These are phyloP conservation scores for Oreonectes daqikongensis DNA, from an alignment of 2,797 vertebrate genomes.

Conservation along the genomic window DNA sequence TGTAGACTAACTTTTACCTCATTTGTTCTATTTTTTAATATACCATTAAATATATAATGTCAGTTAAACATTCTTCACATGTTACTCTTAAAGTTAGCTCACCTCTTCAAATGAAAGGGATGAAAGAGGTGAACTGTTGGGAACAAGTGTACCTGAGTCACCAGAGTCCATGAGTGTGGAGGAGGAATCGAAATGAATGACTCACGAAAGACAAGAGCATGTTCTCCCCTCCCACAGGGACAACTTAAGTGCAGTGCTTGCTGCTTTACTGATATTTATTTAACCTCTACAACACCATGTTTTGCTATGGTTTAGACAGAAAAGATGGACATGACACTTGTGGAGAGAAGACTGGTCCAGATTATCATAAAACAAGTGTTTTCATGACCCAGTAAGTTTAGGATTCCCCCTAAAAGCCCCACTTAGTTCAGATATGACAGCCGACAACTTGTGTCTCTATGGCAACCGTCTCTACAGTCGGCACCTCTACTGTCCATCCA, in stretches of 20 bases:
- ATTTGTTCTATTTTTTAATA: not conserved
- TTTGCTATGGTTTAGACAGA: not conserved
- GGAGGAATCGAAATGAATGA: conserved; percentile 70
- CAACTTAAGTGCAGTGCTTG: conserved; percentile 35
- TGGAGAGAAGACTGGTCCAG: not conserved
- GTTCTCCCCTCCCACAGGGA: conserved; percentile 40
- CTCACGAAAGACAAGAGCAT: conserved; percentile 60
- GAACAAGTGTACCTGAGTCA: conserved; percentile 66
- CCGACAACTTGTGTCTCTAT: conserved; percentile 27
- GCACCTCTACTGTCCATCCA: conserved; percentile 40
- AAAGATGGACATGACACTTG: conserved; percentile 1
- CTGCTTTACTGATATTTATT: conserved; percentile 13
- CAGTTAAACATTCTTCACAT: not conserved
- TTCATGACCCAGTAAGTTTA: not conserved
- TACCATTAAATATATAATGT: not conserved
- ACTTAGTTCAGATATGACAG: conserved; percentile 20
- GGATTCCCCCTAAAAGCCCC: conserved; percentile 17
- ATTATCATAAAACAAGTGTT: not conserved
- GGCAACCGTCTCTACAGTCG: conserved; percentile 20
- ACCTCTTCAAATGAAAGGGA: conserved; percentile 11
- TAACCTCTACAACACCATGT: conserved; percentile 15
- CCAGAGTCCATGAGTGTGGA: conserved; percentile 55
- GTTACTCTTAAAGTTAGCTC: not conserved
- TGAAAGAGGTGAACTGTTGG: conserved; percentile 26
- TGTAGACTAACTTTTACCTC: not conserved